A percentile compares a stretch with the other conserved stretches of the same genome.
These are phyloP conservation scores for Cerastoderma edule DNA, from an alignment of 2,888 invertebrate genomes.

Conservation along the genomic window DNA sequence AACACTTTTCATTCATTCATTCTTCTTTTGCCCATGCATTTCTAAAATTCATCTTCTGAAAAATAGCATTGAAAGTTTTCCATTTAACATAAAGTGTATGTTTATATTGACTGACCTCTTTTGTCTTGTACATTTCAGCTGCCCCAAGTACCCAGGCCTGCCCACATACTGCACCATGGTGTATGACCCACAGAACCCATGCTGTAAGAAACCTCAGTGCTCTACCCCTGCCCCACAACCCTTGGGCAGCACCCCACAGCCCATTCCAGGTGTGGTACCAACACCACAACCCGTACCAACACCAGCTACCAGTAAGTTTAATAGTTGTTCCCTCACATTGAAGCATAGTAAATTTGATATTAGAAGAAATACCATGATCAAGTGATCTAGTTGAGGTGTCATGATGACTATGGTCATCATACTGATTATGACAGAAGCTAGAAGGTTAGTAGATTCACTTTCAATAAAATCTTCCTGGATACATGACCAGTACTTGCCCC, in stretches of 20 bases:
- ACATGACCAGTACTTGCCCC: too few relatives aligned
- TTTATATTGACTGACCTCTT: background rate
- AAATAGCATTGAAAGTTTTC: too few relatives aligned
- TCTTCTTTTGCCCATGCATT: too few relatives aligned
- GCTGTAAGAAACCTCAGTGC: conserved; percentile 71
- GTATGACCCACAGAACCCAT: conserved; percentile 70
- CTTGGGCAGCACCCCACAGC: conserved; percentile 42
- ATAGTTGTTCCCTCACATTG: background rate
- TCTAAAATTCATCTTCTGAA: too few relatives aligned
- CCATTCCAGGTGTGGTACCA: conserved; percentile 46
- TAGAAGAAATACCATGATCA: too few relatives aligned
- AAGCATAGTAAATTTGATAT: too few relatives aligned
- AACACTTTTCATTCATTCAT: too few relatives aligned
- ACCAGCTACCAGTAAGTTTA: conserved; percentile 35
- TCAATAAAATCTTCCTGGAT: too few relatives aligned
- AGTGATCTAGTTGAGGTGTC: too few relatives aligned
- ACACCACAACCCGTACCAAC: conserved; percentile 32
- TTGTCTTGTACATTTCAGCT: conserved; percentile 50
- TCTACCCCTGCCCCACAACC: conserved; percentile 57
- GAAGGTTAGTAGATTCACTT: too few relatives aligned
- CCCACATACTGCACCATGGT: conserved; percentile 64
- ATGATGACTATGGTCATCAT: too few relatives aligned
- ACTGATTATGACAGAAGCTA: too few relatives aligned
- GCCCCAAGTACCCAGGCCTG: conserved; percentile 68
- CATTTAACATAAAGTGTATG: background rate